phyloP scores from a whole-genome alignment of 2,113 vertebrate genomes.

The Polypterus senegalus region DNA sequence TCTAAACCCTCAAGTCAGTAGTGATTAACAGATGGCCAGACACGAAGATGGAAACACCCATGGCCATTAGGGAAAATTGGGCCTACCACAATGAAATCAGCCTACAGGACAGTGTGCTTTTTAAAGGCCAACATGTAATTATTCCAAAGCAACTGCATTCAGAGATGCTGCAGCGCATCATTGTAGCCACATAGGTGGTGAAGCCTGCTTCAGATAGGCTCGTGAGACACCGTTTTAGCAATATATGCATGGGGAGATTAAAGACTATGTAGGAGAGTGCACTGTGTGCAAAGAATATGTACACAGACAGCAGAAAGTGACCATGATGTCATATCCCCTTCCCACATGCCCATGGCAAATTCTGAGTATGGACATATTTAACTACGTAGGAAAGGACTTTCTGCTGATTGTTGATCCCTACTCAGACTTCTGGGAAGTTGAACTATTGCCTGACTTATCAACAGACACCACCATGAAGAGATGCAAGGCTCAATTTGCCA shows the following conservation, averaged over 20 bases:
- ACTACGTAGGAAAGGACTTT: conserved; percentile 14
- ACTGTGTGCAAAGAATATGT: background rate
- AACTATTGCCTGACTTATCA: background rate
- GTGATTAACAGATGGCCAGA: conserved; percentile 4
- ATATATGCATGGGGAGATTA: background rate
- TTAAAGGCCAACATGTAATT: conserved; percentile 6
- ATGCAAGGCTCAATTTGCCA: no score
- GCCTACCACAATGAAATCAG: conserved; percentile 9
- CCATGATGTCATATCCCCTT: conserved; percentile 8
- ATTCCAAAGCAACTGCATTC: background rate
- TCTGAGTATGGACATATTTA: conserved; percentile 24
- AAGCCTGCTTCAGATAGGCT: conserved; percentile 6
- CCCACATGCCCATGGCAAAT: conserved; percentile 16
- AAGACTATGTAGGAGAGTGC: background rate
- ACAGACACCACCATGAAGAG: no score
- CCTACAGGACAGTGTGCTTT: conserved; percentile 1
- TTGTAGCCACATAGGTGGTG: background rate
- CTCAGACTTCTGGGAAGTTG: conserved; percentile 32
- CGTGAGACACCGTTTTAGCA: conserved; percentile 1
- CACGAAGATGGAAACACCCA: background rate
- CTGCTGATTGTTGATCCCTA: conserved; percentile 21
- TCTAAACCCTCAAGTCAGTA: background rate
- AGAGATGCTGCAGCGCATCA: conserved; percentile 1
- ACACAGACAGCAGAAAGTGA: background rate
- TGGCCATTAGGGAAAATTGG: background rate